phyloP scores from a whole-genome alignment of 2,888 invertebrate genomes.

The Tetrapedia diversipes region DNA sequence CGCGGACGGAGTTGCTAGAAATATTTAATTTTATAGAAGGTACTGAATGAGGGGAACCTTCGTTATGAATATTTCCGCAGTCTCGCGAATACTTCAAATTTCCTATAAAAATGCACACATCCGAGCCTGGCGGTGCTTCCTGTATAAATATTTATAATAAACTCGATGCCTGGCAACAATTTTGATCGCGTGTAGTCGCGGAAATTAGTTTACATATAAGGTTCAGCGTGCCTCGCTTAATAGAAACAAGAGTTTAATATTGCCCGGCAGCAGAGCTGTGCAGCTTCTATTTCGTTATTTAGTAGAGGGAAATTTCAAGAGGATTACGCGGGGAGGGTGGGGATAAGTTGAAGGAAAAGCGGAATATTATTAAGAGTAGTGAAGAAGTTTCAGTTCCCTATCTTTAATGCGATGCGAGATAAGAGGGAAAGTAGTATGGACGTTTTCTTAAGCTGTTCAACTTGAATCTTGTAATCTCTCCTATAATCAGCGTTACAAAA shows the following conservation, averaged over 20 bases:
- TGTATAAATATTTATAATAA: not conserved
- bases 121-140: no score
- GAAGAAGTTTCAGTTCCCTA: constrained; percentile 20
- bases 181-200: not conserved
- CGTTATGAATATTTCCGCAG: no score
- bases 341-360: not conserved
- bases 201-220: not conserved
- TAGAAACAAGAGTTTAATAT: constrained; percentile 2
- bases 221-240: not conserved
- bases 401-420: constrained; percentile 10
- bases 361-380: constrained; percentile 22
- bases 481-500: not conserved
- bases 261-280: not conserved
- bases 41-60: no score
- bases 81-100: no score
- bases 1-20: no score
- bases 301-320: constrained; percentile 9
- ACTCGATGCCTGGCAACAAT: not conserved
- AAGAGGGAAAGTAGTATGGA: constrained; percentile 7
- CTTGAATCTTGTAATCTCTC: constrained; percentile 14
- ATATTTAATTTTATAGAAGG: no score
- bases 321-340: constrained; percentile 7
- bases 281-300: constrained; percentile 14
- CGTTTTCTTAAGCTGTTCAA: constrained; percentile 6
- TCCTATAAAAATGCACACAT: no score